These are phyloP conservation scores for Hippopotamyrus pictus DNA, from an alignment of 2,797 vertebrate species.

Conservation along the genomic window DNA sequence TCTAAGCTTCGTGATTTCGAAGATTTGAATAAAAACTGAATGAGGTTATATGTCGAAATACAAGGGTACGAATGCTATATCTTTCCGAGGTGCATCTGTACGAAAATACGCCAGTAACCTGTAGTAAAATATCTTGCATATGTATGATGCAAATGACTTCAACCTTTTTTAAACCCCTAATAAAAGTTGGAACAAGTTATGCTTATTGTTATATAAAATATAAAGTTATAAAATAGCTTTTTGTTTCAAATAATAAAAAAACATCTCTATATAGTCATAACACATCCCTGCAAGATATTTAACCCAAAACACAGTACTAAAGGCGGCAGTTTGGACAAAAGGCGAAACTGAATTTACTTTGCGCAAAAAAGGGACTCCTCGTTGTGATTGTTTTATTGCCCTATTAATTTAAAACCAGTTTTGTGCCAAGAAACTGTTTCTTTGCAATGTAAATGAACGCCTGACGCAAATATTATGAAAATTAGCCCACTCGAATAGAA, in stretches of 20 bases:
- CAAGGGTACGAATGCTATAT: neutral
- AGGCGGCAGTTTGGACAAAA: neutral
- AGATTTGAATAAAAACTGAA: neutral
- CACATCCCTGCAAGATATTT: neutral
- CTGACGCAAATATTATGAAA: neutral
- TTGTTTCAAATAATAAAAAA: neutral
- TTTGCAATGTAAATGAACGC: neutral
- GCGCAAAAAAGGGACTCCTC: neutral
- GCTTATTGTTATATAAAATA: neutral
- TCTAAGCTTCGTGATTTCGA: neutral
- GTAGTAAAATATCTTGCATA: neutral
- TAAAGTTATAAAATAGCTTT: neutral
- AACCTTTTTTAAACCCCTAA: neutral
- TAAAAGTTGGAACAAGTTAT: neutral
- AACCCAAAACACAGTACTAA: neutral
- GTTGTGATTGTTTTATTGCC: neutral
- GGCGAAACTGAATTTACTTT: neutral
- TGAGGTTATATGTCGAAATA: neutral
- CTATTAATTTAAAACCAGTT: neutral
- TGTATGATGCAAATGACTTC: neutral
- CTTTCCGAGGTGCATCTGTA: neutral
- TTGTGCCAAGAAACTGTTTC: neutral
- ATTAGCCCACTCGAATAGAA: neutral
- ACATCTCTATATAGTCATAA: neutral
- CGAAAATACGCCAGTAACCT: neutral